These are phyloP conservation scores for Esox niger DNA, from an alignment of 2,113 vertebrate genomes.

Conservation along the genomic window DNA sequence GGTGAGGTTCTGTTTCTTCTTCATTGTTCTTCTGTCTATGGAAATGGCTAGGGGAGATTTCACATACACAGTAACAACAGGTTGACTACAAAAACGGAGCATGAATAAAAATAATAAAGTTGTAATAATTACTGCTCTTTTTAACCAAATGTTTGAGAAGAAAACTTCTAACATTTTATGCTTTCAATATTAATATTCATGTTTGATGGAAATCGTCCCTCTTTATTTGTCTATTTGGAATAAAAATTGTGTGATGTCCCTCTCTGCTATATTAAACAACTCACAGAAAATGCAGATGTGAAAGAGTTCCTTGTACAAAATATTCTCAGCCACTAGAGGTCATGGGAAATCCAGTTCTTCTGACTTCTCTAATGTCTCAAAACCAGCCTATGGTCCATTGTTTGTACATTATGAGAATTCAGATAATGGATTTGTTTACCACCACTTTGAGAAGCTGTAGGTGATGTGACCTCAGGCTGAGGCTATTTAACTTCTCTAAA, in stretches of 20 bases:
- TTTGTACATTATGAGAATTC: too few relatives aligned
- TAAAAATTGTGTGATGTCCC: background rate
- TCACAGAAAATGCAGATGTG: background rate
- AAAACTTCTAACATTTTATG: background rate
- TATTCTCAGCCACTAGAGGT: constrained; percentile 2
- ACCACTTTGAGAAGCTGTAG: too few relatives aligned
- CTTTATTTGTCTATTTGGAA: background rate
- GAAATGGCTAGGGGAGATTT: background rate
- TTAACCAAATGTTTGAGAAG: background rate
- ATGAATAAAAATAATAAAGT: background rate
- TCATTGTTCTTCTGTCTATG: background rate
- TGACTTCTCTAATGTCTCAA: background rate
- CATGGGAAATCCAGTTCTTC: background rate
- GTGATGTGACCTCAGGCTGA: too few relatives aligned
- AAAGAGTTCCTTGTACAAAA: background rate
- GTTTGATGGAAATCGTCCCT: background rate
- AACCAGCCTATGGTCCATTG: too few relatives aligned
- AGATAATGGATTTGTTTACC: too few relatives aligned
- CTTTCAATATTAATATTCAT: background rate
- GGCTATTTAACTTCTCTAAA: too few relatives aligned
- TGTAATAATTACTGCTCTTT: too few relatives aligned
- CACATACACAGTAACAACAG: background rate
- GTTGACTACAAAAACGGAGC: background rate
- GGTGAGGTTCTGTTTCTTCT: background rate
- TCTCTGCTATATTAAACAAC: too few relatives aligned